Conservation (phyloP, 64 coral and sea anemone species). For the Hydrozoanthus tunicans region DNA sequence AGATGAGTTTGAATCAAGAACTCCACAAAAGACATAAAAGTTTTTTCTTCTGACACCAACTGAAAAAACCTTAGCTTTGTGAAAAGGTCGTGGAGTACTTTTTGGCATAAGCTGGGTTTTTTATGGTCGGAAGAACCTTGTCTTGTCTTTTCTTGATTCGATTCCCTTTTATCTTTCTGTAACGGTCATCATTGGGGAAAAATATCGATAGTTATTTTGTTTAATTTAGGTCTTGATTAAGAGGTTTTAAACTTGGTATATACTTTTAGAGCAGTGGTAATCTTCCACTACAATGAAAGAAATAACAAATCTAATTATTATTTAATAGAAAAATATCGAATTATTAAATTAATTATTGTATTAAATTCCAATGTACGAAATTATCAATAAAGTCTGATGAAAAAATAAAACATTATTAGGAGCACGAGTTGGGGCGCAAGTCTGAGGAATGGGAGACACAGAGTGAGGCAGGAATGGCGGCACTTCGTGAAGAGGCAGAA, state of each 20-base stretch:
- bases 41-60: constrained; percentile 1
- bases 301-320: no score
- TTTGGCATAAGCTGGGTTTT: constrained; percentile 17
- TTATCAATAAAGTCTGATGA: constrained; percentile 29
- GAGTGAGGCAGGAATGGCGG: constrained; percentile 92
- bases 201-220: no score
- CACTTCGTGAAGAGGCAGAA: constrained; percentile 91
- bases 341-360: no score
- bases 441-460: constrained; percentile 98
- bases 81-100: constrained; percentile 56
- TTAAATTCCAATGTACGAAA: no score
- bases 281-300: no score
- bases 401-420: constrained; percentile 59
- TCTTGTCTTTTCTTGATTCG: constrained; percentile 42
- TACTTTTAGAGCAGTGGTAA: no score
- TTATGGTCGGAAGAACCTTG: constrained; percentile 8
- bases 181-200: background rate
- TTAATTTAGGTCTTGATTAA: background rate
- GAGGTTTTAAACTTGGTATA: no score
- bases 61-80: background rate
- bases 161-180: background rate
- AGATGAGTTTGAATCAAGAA: constrained; percentile 43
- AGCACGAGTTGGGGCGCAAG: constrained; percentile 81
- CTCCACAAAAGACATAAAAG: constrained; percentile 54
- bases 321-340: no score